Base-by-base conservation (phyloP, 2,113 vertebrate genomes). In the Pteropus alecto region DNA sequence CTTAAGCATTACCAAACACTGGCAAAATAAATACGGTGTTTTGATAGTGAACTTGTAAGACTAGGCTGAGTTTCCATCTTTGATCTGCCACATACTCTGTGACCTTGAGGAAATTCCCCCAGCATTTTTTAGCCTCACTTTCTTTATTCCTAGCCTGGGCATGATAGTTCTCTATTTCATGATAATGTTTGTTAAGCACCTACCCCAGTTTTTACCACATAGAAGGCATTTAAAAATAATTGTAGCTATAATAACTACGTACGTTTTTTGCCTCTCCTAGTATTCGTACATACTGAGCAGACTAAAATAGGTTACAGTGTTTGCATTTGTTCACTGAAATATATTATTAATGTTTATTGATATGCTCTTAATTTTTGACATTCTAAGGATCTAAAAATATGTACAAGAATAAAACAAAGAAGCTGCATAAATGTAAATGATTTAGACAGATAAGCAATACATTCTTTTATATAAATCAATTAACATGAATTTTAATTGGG, bases 401-500 rank as follows among this genome's bases (percentile, higher is more conserved):
- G 13, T 28, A 93, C 0, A 68, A 3, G 8, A 93, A 43, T 38
- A 83, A 90, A 86, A 51, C 26, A 96, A 74, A 76, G 9, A 41
- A 35, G 7, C 5, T 2, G 6, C 41, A 73, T n/a, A 60, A 58
- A 73, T 83, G 26, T 11, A 83, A 95, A 58, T 96, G 46, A 87
- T 73, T 86, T 93, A 54, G 43, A 58, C 8, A 38, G 12, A 65
- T 46, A 87, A 41, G 21, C 26, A 88, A 58, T 58, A 46, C 1
- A 71, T 60, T 33, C 7, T 61, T 94, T 79, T 38, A 35, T 46
- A 73, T 6, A 94, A 84, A 71, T 81, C 14, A 94, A 43, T 86
- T 82, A 89, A 83, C 63, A 94, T 79, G 11, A 83, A 74, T 74
- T 93, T 96, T 90, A 94, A 92, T 87, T 86, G 84, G 14, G 2